Evolutionary conservation across 2,113 vertebrate genomes (phyloP).

Genomic region (Brienomyrus longianalis): DNA sequence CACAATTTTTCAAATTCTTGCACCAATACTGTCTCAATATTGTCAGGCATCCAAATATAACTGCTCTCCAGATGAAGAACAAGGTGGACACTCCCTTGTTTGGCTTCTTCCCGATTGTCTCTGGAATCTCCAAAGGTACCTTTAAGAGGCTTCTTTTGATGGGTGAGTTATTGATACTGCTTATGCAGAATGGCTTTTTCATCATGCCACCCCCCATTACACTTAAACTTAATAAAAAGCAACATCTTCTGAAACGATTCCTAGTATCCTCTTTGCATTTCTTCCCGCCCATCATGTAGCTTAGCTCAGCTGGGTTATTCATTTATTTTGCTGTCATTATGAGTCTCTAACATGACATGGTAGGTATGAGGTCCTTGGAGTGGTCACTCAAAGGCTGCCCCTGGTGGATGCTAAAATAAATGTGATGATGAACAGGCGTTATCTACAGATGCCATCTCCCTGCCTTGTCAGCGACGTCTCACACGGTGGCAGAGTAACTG

Average conservation of each 20-base stretch:
- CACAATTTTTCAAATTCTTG: not conserved
- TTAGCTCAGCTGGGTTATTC: conserved; percentile 40
- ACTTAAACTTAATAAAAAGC: not conserved
- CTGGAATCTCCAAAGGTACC: conserved; percentile 9
- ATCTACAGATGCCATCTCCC: conserved; percentile 62
- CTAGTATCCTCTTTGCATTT: not conserved
- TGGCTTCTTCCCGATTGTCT: not conserved
- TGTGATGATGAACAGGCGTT: conserved; percentile 58
- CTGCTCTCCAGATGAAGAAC: not conserved
- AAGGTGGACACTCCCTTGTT: not conserved
- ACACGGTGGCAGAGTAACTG: conserved; percentile 48
- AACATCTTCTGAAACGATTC: not conserved
- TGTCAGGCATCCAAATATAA: not conserved
- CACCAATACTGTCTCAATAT: not conserved
- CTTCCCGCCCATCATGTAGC: not conserved
- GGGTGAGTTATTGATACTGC: conserved; percentile 10
- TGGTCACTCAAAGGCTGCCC: conserved; percentile 13
- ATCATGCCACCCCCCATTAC: conserved; percentile 8
- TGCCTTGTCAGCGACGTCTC: conserved; percentile 55
- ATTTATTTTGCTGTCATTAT: conserved; percentile 13
- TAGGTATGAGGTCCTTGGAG: conserved; percentile 11
- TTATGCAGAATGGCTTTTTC: not conserved
- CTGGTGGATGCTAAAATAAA: conserved; percentile 42
- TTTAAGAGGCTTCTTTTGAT: conserved; percentile 10
- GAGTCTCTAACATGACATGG: conserved; percentile 10